Percentiles rank a stretch among this genome's conserved stretches.
phyloP scores from a whole-genome alignment of 2,888 invertebrate genomes.

The Panzeria rudis region DNA sequence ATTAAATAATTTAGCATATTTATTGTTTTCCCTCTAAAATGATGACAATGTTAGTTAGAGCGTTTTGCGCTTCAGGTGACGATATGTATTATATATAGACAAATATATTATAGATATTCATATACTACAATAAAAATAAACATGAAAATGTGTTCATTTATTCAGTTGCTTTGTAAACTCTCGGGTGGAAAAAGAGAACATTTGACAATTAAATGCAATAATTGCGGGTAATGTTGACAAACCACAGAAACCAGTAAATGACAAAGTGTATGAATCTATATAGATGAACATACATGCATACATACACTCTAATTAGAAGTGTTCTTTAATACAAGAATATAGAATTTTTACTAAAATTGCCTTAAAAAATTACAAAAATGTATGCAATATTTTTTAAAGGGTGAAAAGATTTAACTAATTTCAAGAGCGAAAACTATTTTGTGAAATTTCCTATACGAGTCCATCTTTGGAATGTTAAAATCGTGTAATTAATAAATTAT shows the following conservation, averaged over 20 bases:
- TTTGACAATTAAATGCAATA: conserved; percentile 71
- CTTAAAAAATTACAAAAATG: too few relatives aligned
- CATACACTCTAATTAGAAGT: neutral
- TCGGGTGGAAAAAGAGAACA: conserved; percentile 30
- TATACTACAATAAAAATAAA: neutral
- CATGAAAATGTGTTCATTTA: conserved; percentile 40
- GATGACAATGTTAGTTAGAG: too few relatives aligned
- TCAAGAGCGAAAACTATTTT: too few relatives aligned
- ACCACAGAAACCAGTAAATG: conserved; percentile 69
- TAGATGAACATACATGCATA: neutral
- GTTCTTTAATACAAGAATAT: neutral
- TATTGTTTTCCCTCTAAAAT: too few relatives aligned
- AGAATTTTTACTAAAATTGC: too few relatives aligned
- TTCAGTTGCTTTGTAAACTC: conserved; percentile 54
- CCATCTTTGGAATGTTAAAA: too few relatives aligned
- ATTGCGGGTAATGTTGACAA: conserved; percentile 70
- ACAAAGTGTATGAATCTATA: conserved; percentile 59
- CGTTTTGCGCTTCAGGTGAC: too few relatives aligned
- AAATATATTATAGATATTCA: neutral
- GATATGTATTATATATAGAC: neutral
- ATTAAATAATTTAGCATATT: too few relatives aligned
- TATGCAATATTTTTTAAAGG: too few relatives aligned
- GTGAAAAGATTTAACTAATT: too few relatives aligned
- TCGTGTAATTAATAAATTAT: too few relatives aligned
- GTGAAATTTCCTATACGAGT: too few relatives aligned